phyloP scores from a whole-genome alignment of 2,797 vertebrate genomes.

The Heteromormyrus szaboi region DNA sequence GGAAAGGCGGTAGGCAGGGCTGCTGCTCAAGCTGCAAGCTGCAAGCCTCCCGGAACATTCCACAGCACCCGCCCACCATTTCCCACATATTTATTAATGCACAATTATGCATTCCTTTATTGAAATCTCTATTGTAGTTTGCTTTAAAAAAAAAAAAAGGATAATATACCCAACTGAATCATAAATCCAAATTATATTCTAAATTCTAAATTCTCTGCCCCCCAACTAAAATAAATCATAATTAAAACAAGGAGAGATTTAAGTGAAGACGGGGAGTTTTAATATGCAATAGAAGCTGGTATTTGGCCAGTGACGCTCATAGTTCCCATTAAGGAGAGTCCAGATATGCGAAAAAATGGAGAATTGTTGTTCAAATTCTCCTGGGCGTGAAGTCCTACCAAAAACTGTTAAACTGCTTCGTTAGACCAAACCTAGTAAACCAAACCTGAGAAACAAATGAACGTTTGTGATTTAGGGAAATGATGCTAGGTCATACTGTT shows the following conservation, averaged over 20 bases:
- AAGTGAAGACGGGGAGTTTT: neutral
- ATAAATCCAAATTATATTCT: neutral
- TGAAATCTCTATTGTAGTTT: neutral
- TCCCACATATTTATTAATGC: neutral
- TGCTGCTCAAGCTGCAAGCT: neutral
- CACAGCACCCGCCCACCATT: neutral
- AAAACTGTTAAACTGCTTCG: neutral
- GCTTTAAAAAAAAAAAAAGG: neutral
- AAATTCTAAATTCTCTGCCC: neutral
- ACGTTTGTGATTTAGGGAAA: neutral
- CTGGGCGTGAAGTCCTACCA: neutral
- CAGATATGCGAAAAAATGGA: neutral
- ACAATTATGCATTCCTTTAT: neutral
- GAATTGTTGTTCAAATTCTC: neutral
- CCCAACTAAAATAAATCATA: neutral
- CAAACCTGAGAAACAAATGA: neutral
- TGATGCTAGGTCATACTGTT: neutral
- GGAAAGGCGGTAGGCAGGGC: neutral
- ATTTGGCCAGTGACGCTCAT: neutral
- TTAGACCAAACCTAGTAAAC: neutral
- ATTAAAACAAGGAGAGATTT: neutral
- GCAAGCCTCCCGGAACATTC: neutral
- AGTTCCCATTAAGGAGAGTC: neutral
- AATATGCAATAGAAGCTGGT: neutral
- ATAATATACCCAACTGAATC: neutral